phyloP scores from a whole-genome alignment of 2,888 invertebrate genomes.

The Leptinotarsa rubiginosa region DNA sequence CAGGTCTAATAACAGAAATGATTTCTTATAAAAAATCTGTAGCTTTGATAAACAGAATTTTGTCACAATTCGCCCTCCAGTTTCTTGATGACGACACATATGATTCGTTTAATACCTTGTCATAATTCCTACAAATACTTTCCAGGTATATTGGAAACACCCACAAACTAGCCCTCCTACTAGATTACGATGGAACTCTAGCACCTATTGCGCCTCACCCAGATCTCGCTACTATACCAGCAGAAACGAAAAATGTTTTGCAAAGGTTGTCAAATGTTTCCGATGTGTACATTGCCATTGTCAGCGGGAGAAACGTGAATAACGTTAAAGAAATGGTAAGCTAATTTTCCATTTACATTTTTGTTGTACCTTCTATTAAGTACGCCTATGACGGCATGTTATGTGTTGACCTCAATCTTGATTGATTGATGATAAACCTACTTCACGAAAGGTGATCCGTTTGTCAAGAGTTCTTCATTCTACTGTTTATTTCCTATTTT shows the following conservation, averaged over 20 bases:
- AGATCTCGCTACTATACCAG: slow-evolving; percentile 85
- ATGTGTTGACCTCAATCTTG: not conserved
- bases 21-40: no score
- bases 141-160: slow-evolving; percentile 86
- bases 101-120: no score
- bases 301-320: slow-evolving; percentile 87
- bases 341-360: not conserved
- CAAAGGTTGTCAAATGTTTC: slow-evolving; percentile 86
- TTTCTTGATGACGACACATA: no score
- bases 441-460: no score
- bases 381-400: not conserved
- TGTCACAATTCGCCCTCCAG: no score
- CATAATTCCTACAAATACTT: slow-evolving; percentile 7
- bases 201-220: slow-evolving; percentile 92
- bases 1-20: no score
- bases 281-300: slow-evolving; percentile 88
- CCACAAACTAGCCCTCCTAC: slow-evolving; percentile 83
- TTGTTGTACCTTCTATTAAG: not conserved
- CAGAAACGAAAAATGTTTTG: slow-evolving; percentile 86
- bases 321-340: slow-evolving; percentile 89
- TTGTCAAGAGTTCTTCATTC: no score
- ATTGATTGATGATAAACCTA: not conserved
- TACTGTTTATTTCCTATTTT: no score
- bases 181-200: slow-evolving; percentile 91
- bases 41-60: no score